A percentile compares a stretch with the other conserved stretches of the same genome.
Evolutionary conservation across 2,113 vertebrate genomes (phyloP).

Genomic region (Corythaixoides concolor): DNA sequence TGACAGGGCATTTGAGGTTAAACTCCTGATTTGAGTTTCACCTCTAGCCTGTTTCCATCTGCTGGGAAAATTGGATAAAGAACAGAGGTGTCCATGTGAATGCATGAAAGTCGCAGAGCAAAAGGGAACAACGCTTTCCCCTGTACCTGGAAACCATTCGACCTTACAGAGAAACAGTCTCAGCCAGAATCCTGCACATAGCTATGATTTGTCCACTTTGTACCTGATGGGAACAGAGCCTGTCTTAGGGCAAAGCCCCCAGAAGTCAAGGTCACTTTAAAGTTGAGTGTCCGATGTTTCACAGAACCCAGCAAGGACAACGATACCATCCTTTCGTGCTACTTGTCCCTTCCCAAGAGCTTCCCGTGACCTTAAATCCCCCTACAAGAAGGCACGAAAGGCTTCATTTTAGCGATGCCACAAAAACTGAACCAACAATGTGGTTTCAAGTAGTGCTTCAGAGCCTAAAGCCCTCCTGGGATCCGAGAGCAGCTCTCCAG

Average conservation of each 20-base stretch:
- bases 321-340: neutral
- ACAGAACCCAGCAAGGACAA: neutral
- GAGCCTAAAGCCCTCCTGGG: neutral
- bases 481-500: neutral
- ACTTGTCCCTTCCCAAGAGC: neutral
- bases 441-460: neutral
- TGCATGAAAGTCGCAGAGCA: neutral
- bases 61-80: neutral
- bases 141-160: neutral
- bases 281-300: accelerated
- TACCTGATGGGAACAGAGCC: neutral
- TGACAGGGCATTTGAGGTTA: neutral
- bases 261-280: neutral
- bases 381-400: neutral
- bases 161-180: neutral
- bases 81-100: neutral
- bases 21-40: neutral
- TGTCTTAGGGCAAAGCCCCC: neutral
- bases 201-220: too few species aligned
- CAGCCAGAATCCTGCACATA: neutral
- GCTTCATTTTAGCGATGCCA: neutral
- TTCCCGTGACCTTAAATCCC: neutral
- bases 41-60: neutral
- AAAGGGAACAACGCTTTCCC: neutral
- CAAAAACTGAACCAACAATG: neutral